These are phyloP conservation scores for Peromyscus melanophrys DNA, from an alignment of 2,797 vertebrate species.

Conservation along the genomic window DNA sequence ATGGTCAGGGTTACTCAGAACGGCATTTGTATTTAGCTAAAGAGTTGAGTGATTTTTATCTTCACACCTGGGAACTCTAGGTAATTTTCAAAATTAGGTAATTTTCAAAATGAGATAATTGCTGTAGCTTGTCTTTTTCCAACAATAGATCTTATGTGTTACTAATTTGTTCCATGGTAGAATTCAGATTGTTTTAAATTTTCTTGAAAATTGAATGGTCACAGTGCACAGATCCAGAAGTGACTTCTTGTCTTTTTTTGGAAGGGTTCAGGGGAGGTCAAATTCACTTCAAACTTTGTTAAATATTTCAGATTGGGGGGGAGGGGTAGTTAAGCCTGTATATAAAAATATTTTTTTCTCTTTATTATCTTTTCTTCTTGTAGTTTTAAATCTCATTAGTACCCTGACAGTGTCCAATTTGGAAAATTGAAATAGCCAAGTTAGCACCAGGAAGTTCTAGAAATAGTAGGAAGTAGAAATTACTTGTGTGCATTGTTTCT, in stretches of 20 bases:
- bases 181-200: conserved; percentile 38
- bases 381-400: conserved; percentile 25
- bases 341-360: not conserved
- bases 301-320: not conserved
- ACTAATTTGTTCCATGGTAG: not conserved
- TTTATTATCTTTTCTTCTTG: not conserved
- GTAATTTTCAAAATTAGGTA: not conserved
- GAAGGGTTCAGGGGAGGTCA: not conserved
- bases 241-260: not conserved
- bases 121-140: not conserved
- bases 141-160: not conserved
- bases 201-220: not conserved
- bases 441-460: conserved; percentile 3
- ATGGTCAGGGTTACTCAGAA: not conserved
- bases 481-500: not conserved
- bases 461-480: conserved; percentile 10
- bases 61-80: not conserved
- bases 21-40: not conserved
- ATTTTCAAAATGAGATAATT: not conserved
- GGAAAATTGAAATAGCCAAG: conserved; percentile 1
- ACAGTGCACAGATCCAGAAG: not conserved
- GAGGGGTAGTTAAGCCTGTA: accelerated
- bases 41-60: not conserved
- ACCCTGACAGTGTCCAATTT: not conserved
- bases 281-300: not conserved